These are phyloP conservation scores for Oncorhynchus gorbuscha DNA, from an alignment of 2,113 vertebrate genomes.

Conservation along the genomic window DNA sequence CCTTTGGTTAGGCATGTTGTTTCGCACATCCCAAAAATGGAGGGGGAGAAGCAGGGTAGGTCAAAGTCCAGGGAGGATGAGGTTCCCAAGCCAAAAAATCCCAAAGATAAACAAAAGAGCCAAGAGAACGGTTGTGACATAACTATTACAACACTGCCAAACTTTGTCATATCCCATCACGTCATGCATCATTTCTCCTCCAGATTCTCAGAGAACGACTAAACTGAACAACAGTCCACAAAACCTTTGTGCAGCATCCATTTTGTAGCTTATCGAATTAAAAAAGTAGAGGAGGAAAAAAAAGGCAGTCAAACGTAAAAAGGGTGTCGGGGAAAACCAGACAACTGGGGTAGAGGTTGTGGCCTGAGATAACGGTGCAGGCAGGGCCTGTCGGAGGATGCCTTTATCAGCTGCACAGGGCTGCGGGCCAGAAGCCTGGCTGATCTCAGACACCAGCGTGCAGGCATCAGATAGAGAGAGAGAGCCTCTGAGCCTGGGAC, in stretches of 20 bases:
- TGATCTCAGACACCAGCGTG: slow-evolving; percentile 26
- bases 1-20: not conserved
- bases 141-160: not conserved
- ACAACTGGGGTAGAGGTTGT: slow-evolving; percentile 42
- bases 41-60: not conserved
- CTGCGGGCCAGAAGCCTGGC: not conserved
- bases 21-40: too few relatives aligned
- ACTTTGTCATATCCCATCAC: too few relatives aligned
- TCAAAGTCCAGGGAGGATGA: not conserved
- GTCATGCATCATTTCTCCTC: too few relatives aligned
- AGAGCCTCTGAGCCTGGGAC: too few relatives aligned
- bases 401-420: slow-evolving; percentile 67
- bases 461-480: too few relatives aligned
- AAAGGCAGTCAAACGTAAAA: too few relatives aligned
- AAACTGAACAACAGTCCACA: too few relatives aligned
- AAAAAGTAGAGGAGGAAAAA: too few relatives aligned
- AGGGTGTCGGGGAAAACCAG: slow-evolving; percentile 37
- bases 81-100: too few relatives aligned
- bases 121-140: slow-evolving; percentile 27
- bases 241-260: too few relatives aligned
- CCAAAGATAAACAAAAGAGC: not conserved
- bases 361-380: slow-evolving; percentile 61
- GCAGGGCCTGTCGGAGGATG: slow-evolving; percentile 58
- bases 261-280: too few relatives aligned
- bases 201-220: too few relatives aligned